Percentiles rank a stretch among this genome's conserved stretches.
These are phyloP conservation scores for Gymnocephalus cernua DNA, from an alignment of 2,113 vertebrate genomes.

Conservation along the genomic window DNA sequence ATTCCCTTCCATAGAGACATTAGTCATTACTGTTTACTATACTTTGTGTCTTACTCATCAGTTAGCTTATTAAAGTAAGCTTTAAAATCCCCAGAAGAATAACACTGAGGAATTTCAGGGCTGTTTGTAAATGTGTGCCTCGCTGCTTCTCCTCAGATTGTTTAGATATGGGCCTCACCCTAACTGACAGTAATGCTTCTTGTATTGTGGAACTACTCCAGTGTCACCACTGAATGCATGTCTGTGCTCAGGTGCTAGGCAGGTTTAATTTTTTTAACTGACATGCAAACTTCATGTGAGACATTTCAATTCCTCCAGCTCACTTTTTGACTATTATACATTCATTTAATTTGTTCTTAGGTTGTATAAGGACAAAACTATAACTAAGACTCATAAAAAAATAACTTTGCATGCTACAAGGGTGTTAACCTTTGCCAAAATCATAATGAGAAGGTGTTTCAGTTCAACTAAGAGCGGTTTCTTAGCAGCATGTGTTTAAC, in stretches of 20 bases:
- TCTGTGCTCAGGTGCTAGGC: constrained; percentile 11
- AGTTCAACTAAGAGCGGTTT: constrained; percentile 25
- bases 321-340: neutral
- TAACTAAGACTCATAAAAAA: neutral
- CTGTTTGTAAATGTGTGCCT: constrained; percentile 44
- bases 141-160: constrained; percentile 48
- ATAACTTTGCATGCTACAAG: constrained; percentile 14
- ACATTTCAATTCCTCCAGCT: neutral
- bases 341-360: neutral
- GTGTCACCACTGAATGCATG: neutral
- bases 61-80: constrained; percentile 62
- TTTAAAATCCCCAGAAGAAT: constrained; percentile 59
- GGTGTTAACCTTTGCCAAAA: constrained; percentile 35
- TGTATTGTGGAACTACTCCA: constrained; percentile 35
- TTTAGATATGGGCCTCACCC: constrained; percentile 70
- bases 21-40: constrained; percentile 74
- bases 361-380: neutral
- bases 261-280: constrained; percentile 18
- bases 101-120: constrained; percentile 52
- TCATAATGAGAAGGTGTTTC: constrained; percentile 42
- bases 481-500: constrained; percentile 49
- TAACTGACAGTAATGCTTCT: constrained; percentile 62
- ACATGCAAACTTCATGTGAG: constrained; percentile 5
- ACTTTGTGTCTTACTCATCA: constrained; percentile 68
- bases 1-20: constrained; percentile 67